Evolutionary conservation across 2,888 invertebrate species (phyloP).

Genomic region (Sepioteuthis lessoniana): DNA sequence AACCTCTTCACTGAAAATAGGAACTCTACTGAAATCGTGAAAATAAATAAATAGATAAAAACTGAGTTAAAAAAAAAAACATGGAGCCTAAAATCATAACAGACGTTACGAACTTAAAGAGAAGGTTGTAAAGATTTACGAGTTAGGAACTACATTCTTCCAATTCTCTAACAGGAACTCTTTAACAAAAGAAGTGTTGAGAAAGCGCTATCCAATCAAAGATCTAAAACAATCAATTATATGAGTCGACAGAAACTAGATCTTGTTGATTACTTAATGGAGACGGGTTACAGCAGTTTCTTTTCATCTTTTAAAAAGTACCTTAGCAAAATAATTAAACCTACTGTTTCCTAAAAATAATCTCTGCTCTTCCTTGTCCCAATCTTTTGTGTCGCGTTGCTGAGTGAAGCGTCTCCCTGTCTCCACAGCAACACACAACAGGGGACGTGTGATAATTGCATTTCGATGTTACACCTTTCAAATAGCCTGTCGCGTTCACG

Average conservation of each 20-base stretch:
- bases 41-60: too few relatives aligned
- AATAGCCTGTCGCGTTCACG: neutral
- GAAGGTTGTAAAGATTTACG: too few relatives aligned
- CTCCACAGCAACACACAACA: neutral
- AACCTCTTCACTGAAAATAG: too few relatives aligned
- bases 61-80: too few relatives aligned
- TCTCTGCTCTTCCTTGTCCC: neutral
- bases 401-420: neutral
- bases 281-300: neutral
- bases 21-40: too few relatives aligned
- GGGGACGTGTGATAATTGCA: slow-evolving; percentile 1
- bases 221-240: neutral
- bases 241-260: neutral
- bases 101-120: too few relatives aligned
- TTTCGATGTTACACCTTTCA: neutral
- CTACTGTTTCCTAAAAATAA: neutral
- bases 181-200: neutral
- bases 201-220: neutral
- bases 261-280: neutral
- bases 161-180: too few relatives aligned
- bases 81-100: too few relatives aligned
- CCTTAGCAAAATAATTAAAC: neutral
- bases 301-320: neutral
- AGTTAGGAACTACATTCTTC: too few relatives aligned
- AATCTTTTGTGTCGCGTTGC: neutral